Evolutionary conservation across 2,797 vertebrate genomes (phyloP).

Genomic region (Podarcis siculus): DNA sequence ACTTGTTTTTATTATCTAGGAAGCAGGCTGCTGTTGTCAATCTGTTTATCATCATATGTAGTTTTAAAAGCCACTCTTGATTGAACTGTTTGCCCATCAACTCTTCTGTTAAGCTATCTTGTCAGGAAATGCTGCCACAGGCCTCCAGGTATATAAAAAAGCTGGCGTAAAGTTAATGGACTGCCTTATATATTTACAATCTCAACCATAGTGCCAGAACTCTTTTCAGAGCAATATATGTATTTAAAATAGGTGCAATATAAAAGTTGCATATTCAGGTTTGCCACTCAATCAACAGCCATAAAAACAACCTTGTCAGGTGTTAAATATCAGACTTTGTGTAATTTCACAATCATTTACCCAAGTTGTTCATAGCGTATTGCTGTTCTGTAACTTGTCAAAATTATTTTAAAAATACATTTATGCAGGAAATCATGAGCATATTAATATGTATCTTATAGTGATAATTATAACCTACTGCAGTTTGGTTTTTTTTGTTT

Average conservation of each 20-base stretch:
- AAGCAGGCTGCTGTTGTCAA: constrained; percentile 18
- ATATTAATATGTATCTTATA: constrained; percentile 44
- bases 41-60: constrained; percentile 41
- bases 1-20: constrained; percentile 30
- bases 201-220: constrained; percentile 50
- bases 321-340: constrained; percentile 53
- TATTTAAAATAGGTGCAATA: constrained; percentile 63
- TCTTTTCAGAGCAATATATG: constrained; percentile 60
- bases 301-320: constrained; percentile 59
- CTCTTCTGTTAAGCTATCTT: constrained; percentile 63
- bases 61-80: constrained; percentile 52
- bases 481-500: constrained; percentile 8
- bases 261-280: constrained; percentile 43
- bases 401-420: constrained; percentile 33
- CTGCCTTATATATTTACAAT: constrained; percentile 74
- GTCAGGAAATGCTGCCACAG: constrained; percentile 67
- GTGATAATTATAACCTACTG: constrained; percentile 34
- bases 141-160: constrained; percentile 69
- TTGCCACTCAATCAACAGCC: constrained; percentile 61
- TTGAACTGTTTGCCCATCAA: constrained; percentile 41
- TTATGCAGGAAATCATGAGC: constrained; percentile 11
- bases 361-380: constrained; percentile 44
- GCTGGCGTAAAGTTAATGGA: constrained; percentile 75
- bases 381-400: constrained; percentile 38
- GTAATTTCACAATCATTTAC: constrained; percentile 63